A percentile compares a stretch with the other conserved stretches of the same genome.
Conservation (phyloP, 2,113 vertebrate species). For the Oreamnos americanus region DNA sequence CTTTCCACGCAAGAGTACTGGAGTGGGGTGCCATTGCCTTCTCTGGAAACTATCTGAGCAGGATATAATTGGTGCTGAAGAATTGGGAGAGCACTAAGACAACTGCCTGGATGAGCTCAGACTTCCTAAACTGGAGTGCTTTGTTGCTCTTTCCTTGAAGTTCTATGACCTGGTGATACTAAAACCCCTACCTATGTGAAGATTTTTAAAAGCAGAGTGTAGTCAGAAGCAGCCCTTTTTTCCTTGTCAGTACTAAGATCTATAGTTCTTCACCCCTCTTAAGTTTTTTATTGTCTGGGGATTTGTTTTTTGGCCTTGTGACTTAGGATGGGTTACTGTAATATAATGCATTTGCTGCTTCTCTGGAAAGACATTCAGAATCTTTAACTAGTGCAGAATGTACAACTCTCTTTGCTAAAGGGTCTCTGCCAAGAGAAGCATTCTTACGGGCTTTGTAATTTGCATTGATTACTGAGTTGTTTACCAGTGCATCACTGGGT, state of each 20-base stretch:
- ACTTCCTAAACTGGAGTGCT: background rate
- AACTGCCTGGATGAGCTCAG: background rate
- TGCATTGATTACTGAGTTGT: constrained; percentile 50
- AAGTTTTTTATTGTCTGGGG: background rate
- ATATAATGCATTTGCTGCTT: constrained; percentile 4
- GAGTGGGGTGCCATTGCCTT: no score
- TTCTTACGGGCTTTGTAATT: constrained; percentile 45
- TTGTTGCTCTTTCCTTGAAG: constrained; percentile 19
- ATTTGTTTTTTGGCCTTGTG: background rate
- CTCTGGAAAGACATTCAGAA: constrained; percentile 22
- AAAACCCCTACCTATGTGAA: background rate
- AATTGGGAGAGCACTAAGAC: background rate
- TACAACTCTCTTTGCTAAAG: constrained; percentile 6
- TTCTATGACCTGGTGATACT: background rate
- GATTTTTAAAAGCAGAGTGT: background rate
- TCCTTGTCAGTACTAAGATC: background rate
- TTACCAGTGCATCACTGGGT: constrained; percentile 30
- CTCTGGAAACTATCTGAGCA: background rate
- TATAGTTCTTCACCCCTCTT: background rate
- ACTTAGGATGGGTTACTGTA: constrained; percentile 20
- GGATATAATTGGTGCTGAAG: background rate
- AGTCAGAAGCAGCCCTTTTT: background rate
- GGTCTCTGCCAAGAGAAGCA: background rate
- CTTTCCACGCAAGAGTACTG: no score
- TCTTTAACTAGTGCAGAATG: constrained; percentile 15